Evolutionary conservation across 2,113 vertebrate genomes (phyloP).

Genomic region (Trematocara zebra): DNA sequence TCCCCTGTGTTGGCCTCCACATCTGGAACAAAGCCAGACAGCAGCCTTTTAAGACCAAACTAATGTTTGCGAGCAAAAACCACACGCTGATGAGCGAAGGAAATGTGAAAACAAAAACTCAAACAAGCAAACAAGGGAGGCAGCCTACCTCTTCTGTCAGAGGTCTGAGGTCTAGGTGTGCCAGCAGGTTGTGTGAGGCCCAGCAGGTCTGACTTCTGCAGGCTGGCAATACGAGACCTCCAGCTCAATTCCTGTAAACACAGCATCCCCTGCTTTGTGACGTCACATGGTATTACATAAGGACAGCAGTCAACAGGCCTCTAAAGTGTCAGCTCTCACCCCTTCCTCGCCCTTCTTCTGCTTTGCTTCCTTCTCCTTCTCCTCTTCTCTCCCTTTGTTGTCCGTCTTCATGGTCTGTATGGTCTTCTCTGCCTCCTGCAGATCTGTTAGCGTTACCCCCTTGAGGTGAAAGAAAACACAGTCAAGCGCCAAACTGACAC

Average conservation of each 20-base stretch:
- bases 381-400: conserved; percentile 61
- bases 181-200: conserved; percentile 78
- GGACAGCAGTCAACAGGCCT: neutral
- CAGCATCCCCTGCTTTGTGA: conserved; percentile 2
- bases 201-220: conserved; percentile 81
- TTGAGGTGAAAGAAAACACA: conserved; percentile 12
- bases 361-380: conserved; percentile 65
- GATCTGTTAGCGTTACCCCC: conserved; percentile 81
- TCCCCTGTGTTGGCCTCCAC: conserved; percentile 59
- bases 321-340: conserved; percentile 47
- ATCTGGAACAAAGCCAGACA: conserved; percentile 55
- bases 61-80: neutral
- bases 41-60: neutral
- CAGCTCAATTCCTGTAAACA: conserved; percentile 76
- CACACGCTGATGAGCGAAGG: neutral
- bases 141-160: conserved; percentile 59
- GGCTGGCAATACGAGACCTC: conserved; percentile 79
- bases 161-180: conserved; percentile 51
- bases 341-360: conserved; percentile 72
- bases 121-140: neutral
- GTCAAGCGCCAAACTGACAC: neutral
- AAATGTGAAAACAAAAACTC: neutral
- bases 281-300: conserved; percentile 1
- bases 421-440: conserved; percentile 80
- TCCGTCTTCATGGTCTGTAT: conserved; percentile 68